Conservation (phyloP, 2,113 vertebrate species). For the Bambusicola thoracicus region DNA sequence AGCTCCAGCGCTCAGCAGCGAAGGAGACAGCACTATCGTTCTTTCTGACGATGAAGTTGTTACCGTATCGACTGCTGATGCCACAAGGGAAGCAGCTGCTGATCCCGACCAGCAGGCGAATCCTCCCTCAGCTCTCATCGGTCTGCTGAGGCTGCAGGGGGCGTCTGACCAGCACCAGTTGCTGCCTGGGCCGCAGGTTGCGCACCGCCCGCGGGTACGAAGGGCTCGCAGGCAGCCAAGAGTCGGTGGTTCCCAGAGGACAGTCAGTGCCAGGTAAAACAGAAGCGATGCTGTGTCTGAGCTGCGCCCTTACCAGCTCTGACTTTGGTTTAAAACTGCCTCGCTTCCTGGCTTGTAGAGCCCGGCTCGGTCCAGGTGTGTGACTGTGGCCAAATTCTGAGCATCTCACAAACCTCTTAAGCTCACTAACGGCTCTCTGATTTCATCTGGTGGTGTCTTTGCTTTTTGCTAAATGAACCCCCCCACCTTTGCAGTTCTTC, state of each 20-base stretch:
- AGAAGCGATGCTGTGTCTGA: neutral
- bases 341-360: neutral
- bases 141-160: slow-evolving; percentile 66
- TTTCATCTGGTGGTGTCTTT: neutral
- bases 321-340: neutral
- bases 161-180: neutral
- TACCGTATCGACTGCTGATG: slow-evolving; percentile 56
- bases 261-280: slow-evolving; percentile 69
- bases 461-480: neutral
- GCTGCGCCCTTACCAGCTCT: fast-evolving
- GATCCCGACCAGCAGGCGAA: neutral
- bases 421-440: neutral
- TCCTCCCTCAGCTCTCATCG: neutral
- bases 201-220: neutral
- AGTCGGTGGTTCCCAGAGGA: slow-evolving; percentile 66
- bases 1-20: neutral
- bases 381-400: neutral
- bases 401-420: neutral
- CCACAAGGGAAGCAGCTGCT: slow-evolving; percentile 41
- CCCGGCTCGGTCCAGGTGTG: neutral
- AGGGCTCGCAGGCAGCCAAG: slow-evolving; percentile 53
- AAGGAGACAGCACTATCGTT: neutral
- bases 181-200: neutral
- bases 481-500: neutral
- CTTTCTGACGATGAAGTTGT: neutral